Evolutionary conservation across 1,140 invertebrate species (phyloP).

Genomic region (Fragariocoptes setiger): DNA sequence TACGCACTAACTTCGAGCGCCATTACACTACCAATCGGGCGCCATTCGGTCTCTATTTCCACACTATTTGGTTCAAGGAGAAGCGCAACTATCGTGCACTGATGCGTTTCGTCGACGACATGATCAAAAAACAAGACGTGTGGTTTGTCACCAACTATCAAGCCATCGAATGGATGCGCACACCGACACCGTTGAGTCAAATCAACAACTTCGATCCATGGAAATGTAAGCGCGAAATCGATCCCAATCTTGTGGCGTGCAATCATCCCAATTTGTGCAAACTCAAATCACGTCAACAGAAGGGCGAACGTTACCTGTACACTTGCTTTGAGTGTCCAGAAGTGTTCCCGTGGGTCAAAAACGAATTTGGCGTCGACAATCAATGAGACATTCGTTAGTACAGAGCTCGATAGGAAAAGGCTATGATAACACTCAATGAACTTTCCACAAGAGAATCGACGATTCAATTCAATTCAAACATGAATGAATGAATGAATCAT

Average conservation of each 20-base stretch:
- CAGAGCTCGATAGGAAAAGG: no score
- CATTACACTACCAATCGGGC: slow-evolving; percentile 70
- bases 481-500: no score
- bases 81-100: slow-evolving; percentile 72
- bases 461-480: no score
- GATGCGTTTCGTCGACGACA: slow-evolving; percentile 72
- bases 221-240: slow-evolving; percentile 38
- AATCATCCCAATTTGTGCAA: slow-evolving; percentile 65
- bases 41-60: slow-evolving; percentile 72
- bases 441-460: no score
- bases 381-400: no score
- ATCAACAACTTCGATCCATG: slow-evolving; percentile 69
- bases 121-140: slow-evolving; percentile 50
- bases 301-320: slow-evolving; percentile 63
- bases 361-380: slow-evolving; percentile 20
- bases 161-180: slow-evolving; percentile 86
- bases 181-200: slow-evolving; percentile 45
- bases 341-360: slow-evolving; percentile 74
- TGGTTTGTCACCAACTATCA: slow-evolving; percentile 76
- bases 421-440: no score
- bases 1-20: slow-evolving; percentile 33
- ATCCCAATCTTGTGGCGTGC: slow-evolving; percentile 39
- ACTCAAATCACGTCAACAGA: slow-evolving; percentile 58
- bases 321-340: slow-evolving; percentile 68
- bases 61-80: slow-evolving; percentile 73